phyloP scores from a whole-genome alignment of 2,113 vertebrate genomes.

The Chloropsis hardwickii region DNA sequence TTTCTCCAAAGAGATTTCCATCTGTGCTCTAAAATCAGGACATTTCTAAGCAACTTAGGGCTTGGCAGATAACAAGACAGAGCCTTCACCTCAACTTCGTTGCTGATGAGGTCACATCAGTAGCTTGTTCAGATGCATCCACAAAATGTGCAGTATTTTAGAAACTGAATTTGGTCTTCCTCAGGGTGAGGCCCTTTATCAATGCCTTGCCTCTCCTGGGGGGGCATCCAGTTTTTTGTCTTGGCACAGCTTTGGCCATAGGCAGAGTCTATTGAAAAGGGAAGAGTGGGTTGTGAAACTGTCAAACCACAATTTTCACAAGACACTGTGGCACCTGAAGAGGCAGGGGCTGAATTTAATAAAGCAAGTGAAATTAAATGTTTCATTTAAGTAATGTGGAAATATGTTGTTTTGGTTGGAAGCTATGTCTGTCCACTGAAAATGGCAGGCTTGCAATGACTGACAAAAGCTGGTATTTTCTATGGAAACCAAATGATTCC shows the following conservation, averaged over 20 bases:
- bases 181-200: background rate
- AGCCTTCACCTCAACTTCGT: background rate
- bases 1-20: background rate
- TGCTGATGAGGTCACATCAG: background rate
- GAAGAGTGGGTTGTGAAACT: background rate
- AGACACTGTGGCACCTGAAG: background rate
- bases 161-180: background rate
- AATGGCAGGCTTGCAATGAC: background rate
- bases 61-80: background rate
- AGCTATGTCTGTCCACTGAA: background rate
- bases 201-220: background rate
- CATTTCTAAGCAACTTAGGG: background rate
- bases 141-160: background rate
- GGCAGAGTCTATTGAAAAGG: background rate
- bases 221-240: background rate
- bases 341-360: background rate
- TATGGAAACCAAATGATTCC: background rate
- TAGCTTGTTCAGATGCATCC: fast-evolving
- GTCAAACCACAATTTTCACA: background rate
- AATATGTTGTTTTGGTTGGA: background rate
- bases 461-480: background rate
- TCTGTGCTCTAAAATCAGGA: background rate
- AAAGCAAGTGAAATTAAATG: background rate
- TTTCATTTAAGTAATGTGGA: background rate
- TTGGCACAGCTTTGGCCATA: background rate